Percentiles rank a stretch among this genome's conserved stretches.
These are phyloP conservation scores for Sebastes jordani DNA, from an alignment of 2,797 vertebrate genomes.

Conservation along the genomic window DNA sequence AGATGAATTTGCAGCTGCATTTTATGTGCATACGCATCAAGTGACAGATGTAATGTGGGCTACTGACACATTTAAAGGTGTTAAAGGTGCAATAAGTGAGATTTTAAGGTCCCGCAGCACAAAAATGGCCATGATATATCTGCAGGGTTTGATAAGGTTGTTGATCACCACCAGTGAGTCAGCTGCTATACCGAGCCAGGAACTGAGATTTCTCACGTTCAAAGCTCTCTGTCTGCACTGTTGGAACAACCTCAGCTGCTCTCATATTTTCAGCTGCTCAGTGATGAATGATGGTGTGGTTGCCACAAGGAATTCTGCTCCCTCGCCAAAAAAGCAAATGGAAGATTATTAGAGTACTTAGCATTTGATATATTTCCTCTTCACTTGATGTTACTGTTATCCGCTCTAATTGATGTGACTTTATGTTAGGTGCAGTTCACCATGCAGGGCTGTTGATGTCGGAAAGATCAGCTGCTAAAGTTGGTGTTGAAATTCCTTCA, in stretches of 20 bases:
- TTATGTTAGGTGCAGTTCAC: constrained; percentile 5
- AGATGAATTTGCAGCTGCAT: neutral
- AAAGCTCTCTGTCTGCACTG: constrained; percentile 23
- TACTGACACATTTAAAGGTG: constrained; percentile 15
- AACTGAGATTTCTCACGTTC: constrained; percentile 51
- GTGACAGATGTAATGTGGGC: neutral
- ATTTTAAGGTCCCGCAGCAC: constrained; percentile 22
- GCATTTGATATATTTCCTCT: constrained; percentile 33
- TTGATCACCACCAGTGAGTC: constrained; percentile 53
- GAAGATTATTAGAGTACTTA: constrained; percentile 41
- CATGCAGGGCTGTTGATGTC: neutral
- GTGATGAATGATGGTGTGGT: constrained; percentile 55
- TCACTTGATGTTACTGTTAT: constrained; percentile 18
- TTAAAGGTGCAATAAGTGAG: constrained; percentile 25
- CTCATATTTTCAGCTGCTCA: constrained; percentile 40
- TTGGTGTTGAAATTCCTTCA: neutral
- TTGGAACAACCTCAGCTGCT: constrained; percentile 46
- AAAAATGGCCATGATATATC: constrained; percentile 42
- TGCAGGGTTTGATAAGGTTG: constrained; percentile 33
- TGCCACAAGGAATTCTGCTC: constrained; percentile 24
- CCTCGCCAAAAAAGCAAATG: constrained; percentile 38
- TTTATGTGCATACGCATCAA: constrained; percentile 1
- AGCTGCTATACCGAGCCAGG: constrained; percentile 19
- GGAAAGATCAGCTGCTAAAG: neutral
- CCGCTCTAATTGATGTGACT: constrained; percentile 28